Evolutionary conservation across 2,113 vertebrate genomes (phyloP).

Genomic region (Nycticryphes semicollaris): DNA sequence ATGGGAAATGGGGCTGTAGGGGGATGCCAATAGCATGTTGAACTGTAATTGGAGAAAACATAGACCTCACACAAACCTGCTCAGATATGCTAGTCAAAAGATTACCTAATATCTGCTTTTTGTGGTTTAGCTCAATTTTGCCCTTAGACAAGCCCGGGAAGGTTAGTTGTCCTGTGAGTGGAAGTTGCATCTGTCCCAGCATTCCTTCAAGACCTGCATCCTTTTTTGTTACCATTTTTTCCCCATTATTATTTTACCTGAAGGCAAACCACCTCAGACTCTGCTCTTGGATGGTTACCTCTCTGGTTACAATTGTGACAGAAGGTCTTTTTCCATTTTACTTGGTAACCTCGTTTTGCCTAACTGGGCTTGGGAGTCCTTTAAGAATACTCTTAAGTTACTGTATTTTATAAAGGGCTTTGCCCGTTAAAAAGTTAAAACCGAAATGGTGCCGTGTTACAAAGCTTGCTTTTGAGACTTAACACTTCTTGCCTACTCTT

Average conservation of each 20-base stretch:
- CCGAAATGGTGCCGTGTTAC: background rate
- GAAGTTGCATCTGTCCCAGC: background rate
- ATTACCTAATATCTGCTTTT: background rate
- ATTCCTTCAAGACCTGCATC: background rate
- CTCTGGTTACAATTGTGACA: background rate
- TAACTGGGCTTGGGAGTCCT: background rate
- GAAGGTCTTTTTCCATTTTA: background rate
- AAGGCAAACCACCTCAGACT: background rate
- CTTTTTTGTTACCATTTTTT: background rate
- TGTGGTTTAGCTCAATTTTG: background rate
- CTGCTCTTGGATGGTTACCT: background rate
- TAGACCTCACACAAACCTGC: background rate
- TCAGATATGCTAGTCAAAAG: background rate
- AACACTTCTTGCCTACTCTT: background rate
- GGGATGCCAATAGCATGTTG: background rate
- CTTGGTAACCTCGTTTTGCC: background rate
- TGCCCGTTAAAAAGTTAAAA: background rate
- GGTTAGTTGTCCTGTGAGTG: background rate
- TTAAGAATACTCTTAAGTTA: accelerated
- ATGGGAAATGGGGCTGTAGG: background rate
- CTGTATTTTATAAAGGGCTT: background rate
- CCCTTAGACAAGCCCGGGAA: background rate
- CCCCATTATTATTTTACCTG: background rate
- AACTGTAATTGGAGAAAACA: background rate
- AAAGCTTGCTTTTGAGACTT: background rate